Conservation (phyloP, 2,888 invertebrate genomes). For the Clanis bilineata region DNA sequence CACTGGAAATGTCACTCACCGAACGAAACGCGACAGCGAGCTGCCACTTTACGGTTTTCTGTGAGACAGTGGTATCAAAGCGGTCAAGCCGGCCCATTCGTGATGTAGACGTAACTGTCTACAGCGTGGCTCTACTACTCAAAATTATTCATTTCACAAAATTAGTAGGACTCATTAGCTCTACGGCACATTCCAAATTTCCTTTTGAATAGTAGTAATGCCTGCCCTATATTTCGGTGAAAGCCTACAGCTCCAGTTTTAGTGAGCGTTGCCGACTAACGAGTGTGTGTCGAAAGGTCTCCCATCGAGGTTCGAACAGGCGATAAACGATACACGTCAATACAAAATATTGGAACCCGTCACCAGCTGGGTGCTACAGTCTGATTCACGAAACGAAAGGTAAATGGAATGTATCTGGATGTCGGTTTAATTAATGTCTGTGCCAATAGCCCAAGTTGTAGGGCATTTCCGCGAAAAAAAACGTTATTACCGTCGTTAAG, state of each 20-base stretch:
- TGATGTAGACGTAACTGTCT: too few relatives aligned
- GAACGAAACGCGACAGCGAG: too few relatives aligned
- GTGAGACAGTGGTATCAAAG: too few relatives aligned
- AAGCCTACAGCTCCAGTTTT: slow-evolving; percentile 24
- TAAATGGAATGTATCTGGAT: not conserved
- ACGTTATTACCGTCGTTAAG: too few relatives aligned
- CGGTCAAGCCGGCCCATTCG: too few relatives aligned
- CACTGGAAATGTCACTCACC: too few relatives aligned
- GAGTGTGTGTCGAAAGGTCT: slow-evolving; percentile 1
- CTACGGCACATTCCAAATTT: not conserved
- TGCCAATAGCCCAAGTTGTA: too few relatives aligned
- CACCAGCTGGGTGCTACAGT: not conserved
- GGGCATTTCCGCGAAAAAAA: too few relatives aligned
- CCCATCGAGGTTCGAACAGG: not conserved
- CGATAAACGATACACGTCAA: not conserved
- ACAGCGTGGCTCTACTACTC: too few relatives aligned
- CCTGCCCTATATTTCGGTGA: not conserved
- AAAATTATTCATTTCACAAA: not conserved
- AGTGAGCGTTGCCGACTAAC: slow-evolving; percentile 20
- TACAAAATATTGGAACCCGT: not conserved
- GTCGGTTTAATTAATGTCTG: not conserved
- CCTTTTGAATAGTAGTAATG: not conserved
- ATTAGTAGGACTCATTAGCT: not conserved
- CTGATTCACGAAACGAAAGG: not conserved
- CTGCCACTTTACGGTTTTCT: too few relatives aligned